Base-by-base conservation (phyloP, 2,797 vertebrate genomes). In the Catamblyrhynchus diadema region DNA sequence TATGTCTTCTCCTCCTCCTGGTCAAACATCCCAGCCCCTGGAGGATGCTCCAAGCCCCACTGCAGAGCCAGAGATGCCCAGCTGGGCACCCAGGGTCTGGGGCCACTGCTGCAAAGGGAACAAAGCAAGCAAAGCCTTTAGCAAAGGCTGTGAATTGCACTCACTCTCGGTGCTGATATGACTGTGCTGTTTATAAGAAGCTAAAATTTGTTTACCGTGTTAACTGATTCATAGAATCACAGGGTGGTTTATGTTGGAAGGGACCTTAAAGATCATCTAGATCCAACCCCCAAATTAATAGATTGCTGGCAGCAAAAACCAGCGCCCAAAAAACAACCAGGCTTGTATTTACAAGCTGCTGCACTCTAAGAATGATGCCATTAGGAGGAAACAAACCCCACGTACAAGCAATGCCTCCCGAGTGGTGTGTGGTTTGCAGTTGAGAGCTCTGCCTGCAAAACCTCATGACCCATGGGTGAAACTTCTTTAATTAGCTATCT, bases 141-240 rank as follows among this genome's bases (percentile, higher is more conserved):
- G 12, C 71, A 84, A 72, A 81, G n/a, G 16, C 71, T 66, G 53
- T 61, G 44, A 87, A 21, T 42, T 50, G 30, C 27, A 8, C 47
- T 75, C 39, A 48, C 30, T 86, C 24, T 42, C 12, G 0, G 84
- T 78, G 69, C 5, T 2, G 21, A 45, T 77, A 93, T 93, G 92
- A 95, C 75, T 95, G 71, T 80, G 83, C 71, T 77, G 8, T 47
- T 94, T 94, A 87, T 35, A 75, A 94, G 84, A 94, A 92, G 53
- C 21, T 47, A 25, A 20, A 56, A 77, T 60, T 60, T 4, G 0
- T 80, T 88, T 70, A 23, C 6, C 0, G 0, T 10, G 9, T 70
- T 87, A 57, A 59, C 69, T 81, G 84, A 85, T 71, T 82, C 64
- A 45, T 3, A 57, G 44, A 70, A 45, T 50, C n/a, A 64, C 79